phyloP scores from a whole-genome alignment of 2,888 invertebrate species.

The Perithous albicinctus region DNA sequence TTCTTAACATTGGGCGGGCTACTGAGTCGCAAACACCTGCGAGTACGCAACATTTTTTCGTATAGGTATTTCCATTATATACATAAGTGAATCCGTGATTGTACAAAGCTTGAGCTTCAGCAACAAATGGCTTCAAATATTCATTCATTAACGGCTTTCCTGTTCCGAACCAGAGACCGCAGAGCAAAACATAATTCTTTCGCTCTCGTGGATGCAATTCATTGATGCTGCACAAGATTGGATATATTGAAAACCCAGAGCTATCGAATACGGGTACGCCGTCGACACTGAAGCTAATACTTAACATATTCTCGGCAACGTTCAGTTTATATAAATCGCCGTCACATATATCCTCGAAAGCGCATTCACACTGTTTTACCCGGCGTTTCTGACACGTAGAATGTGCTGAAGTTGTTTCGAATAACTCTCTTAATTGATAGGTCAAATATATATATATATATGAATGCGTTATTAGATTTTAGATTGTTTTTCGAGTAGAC shows the following conservation, averaged over 20 bases:
- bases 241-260: conserved; percentile 44
- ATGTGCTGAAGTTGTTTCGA: conserved; percentile 23
- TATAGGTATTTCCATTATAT: background rate
- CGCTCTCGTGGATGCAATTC: conserved; percentile 38
- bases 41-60: conserved; percentile 50
- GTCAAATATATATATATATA: conserved; percentile 28
- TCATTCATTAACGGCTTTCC: conserved; percentile 47
- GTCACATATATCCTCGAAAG: conserved; percentile 53
- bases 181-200: conserved; percentile 31
- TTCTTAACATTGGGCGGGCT: too few relatives aligned
- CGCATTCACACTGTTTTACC: conserved; percentile 1
- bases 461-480: conserved; percentile 20
- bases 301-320: conserved; percentile 44
- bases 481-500: background rate
- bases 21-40: conserved; percentile 53
- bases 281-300: conserved; percentile 64
- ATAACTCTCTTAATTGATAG: conserved; percentile 18
- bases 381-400: background rate
- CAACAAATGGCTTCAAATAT: conserved; percentile 54
- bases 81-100: conserved; percentile 44
- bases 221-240: conserved; percentile 44
- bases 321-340: conserved; percentile 37
- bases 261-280: conserved; percentile 62
- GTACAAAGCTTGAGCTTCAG: conserved; percentile 28
- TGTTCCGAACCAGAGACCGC: conserved; percentile 47